Base-by-base conservation (phyloP, 2,797 vertebrate species). In the Chelon auratus region DNA sequence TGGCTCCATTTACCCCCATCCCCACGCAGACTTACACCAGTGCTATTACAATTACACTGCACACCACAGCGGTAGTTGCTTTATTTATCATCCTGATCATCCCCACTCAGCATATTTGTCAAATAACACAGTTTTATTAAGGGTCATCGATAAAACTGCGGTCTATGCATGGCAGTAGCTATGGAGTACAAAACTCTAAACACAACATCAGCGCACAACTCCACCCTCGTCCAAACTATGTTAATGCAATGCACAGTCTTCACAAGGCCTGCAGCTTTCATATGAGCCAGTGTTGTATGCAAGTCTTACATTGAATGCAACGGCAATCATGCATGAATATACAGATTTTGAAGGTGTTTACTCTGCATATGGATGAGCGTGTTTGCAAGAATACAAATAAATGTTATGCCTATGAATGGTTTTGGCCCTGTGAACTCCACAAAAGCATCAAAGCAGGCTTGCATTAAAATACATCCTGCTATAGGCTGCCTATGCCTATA, bases 91-190 rank as follows among this genome's bases (percentile, higher is more conserved):
- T 56, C 67, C 47, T 24, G 71, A 85, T 84, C 72, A 79, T 73
- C 87, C 53, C 62, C 63, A 37, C 83, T 74, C 73, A 33, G 70
- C 64, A 70, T 78, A 84, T 86, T 39, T 80, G 75, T 90, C 82
- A 87, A 82, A 83, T 54, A 71, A 68, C 80, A 83, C 80, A 89
- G 66, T 85, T 87, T 84, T 86, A 86, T 89, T 84, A 81, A 71
- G 67, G 69, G 48, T 73, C 56, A 82, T 74, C 51, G n/a, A 76
- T 89, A 71, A 82, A 85, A 84, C 84, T 71, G 60, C 14, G 22
- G 58, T 66, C 65, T 17, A 63, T 60, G 36, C 47, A 26, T 66
- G 75, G 77, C 78, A 68, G 78, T 45, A 33, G 72, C 73, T 70
- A 36, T 75, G 72, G 74, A 79, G 24, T 54, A 63, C 62, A 65